phyloP scores from a whole-genome alignment of 2,797 vertebrate species.

The Streptopelia turtur region DNA sequence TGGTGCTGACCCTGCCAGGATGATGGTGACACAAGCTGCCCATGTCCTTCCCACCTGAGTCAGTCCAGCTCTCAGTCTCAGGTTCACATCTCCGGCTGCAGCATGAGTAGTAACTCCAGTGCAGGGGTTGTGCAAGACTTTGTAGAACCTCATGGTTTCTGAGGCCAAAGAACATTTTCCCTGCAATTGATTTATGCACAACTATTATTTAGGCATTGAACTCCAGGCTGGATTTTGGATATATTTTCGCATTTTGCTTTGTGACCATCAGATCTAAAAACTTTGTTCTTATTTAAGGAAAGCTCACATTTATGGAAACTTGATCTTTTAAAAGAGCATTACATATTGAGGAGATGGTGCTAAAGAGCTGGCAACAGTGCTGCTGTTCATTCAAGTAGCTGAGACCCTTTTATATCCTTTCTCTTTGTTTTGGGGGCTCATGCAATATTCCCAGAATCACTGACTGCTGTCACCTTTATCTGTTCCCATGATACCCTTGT shows the following conservation, averaged over 20 bases:
- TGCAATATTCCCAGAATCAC: neutral
- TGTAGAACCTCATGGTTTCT: neutral
- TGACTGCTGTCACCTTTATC: neutral
- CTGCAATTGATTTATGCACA: accelerated
- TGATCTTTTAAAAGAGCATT: neutral
- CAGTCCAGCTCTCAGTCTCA: neutral
- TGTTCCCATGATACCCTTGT: neutral
- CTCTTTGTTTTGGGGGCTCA: neutral
- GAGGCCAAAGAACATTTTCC: neutral
- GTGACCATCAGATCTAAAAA: neutral
- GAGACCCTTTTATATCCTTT: neutral
- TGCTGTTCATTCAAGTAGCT: neutral
- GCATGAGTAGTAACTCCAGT: neutral
- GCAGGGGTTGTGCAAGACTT: neutral
- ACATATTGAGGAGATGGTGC: neutral
- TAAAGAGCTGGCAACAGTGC: neutral
- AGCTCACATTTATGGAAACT: neutral
- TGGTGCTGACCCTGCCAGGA: neutral
- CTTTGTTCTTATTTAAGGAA: neutral
- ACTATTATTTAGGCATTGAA: neutral
- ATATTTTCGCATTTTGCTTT: neutral
- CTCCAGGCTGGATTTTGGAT: neutral
- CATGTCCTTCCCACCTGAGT: neutral
- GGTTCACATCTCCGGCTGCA: neutral
- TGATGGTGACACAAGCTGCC: neutral